These are phyloP conservation scores for Stramonita haemastoma DNA, from an alignment of 2,888 invertebrate genomes.

Conservation along the genomic window DNA sequence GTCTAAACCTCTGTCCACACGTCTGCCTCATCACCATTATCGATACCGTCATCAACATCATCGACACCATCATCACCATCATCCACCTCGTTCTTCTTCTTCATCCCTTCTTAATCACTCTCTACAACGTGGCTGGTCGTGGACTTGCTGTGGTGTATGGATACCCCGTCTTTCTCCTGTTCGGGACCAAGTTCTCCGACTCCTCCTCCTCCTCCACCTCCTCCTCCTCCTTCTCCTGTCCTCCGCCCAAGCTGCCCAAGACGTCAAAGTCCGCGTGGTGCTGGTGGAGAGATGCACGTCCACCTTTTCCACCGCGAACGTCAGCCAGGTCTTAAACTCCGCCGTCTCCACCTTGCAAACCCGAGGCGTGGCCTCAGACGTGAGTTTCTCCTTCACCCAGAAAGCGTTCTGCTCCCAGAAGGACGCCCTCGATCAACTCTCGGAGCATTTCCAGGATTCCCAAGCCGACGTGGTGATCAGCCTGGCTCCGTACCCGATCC, in stretches of 20 bases:
- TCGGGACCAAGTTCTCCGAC: neutral
- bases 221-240: neutral
- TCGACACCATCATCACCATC: neutral
- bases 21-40: neutral
- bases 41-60: neutral
- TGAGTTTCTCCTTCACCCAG: neutral
- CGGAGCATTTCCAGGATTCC: neutral
- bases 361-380: neutral
- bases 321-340: neutral
- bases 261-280: neutral
- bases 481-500: conserved; percentile 18
- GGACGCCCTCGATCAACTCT: neutral
- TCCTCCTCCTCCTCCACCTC: neutral
- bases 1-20: neutral
- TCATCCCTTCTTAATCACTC: neutral
- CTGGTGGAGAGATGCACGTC: conserved; percentile 13
- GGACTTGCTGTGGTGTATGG: neutral
- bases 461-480: neutral
- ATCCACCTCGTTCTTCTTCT: neutral
- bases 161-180: neutral
- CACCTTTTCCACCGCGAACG: neutral
- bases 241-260: neutral
- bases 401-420: neutral
- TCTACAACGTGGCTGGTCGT: neutral
- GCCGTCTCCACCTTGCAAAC: neutral